Conservation (phyloP, 2,113 vertebrate genomes). For the Sialia sialis region DNA sequence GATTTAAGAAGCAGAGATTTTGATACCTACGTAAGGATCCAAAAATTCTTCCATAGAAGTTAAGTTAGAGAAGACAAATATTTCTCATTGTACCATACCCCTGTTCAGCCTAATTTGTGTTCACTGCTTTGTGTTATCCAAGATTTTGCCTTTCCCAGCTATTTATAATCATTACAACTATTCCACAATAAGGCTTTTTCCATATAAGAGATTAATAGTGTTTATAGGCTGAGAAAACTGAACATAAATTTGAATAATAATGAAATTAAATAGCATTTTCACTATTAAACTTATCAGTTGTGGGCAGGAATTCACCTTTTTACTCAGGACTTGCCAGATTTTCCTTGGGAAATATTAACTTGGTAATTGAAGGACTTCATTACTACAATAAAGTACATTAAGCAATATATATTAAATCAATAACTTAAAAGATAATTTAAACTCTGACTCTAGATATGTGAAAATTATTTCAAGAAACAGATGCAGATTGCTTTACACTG, state of each 20-base stretch:
- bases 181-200: background rate
- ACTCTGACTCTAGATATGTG: background rate
- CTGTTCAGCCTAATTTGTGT: background rate
- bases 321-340: background rate
- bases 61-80: background rate
- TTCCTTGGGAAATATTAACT: background rate
- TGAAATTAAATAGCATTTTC: background rate
- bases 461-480: background rate
- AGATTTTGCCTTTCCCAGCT: background rate
- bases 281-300: background rate
- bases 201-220: background rate
- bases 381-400: background rate
- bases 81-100: background rate
- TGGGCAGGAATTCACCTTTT: background rate
- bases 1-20: background rate
- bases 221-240: background rate
- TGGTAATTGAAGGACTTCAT: background rate
- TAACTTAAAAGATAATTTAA: background rate
- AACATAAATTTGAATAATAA: background rate
- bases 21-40: background rate
- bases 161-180: background rate
- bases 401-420: background rate
- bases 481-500: background rate
- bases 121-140: background rate
- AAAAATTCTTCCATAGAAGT: background rate